phyloP scores from a whole-genome alignment of 64 coral and sea anemone genomes.

The Catalaphyllia jardinei region DNA sequence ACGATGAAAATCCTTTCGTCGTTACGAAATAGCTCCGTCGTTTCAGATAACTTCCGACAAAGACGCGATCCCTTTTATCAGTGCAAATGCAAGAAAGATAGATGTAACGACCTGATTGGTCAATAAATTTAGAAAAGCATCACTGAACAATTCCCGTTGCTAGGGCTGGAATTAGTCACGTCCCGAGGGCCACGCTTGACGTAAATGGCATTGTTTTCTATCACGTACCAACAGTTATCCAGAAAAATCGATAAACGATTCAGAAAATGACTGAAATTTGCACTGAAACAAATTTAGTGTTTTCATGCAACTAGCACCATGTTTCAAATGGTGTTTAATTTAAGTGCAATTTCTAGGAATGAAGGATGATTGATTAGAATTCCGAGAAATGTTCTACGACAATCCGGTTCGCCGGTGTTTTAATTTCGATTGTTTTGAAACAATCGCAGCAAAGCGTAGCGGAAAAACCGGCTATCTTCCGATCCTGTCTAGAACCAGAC shows the following conservation, averaged over 20 bases:
- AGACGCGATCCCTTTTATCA: not conserved
- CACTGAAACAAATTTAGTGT: no score
- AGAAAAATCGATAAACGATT: slow-evolving; percentile 1
- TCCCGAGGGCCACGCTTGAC: not conserved
- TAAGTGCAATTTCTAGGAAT: no score
- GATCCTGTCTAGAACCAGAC: not conserved
- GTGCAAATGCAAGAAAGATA: not conserved
- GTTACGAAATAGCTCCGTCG: not conserved
- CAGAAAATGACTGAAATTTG: not conserved
- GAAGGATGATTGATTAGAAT: no score
- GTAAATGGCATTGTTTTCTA: not conserved
- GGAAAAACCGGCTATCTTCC: not conserved
- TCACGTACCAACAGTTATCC: slow-evolving; percentile 11
- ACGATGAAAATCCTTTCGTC: not conserved
- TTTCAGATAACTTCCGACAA: not conserved
- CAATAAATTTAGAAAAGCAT: slow-evolving; percentile 48
- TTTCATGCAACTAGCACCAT: no score
- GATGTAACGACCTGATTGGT: slow-evolving; percentile 17
- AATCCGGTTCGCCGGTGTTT: no score
- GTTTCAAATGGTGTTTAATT: no score
- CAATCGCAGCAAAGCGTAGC: not conserved
- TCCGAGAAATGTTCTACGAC: no score
- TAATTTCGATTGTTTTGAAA: not conserved
- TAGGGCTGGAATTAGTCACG: not conserved
- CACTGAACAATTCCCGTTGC: not conserved